Base-by-base conservation (phyloP, 2,797 vertebrate genomes). In the Botia kubotai region DNA sequence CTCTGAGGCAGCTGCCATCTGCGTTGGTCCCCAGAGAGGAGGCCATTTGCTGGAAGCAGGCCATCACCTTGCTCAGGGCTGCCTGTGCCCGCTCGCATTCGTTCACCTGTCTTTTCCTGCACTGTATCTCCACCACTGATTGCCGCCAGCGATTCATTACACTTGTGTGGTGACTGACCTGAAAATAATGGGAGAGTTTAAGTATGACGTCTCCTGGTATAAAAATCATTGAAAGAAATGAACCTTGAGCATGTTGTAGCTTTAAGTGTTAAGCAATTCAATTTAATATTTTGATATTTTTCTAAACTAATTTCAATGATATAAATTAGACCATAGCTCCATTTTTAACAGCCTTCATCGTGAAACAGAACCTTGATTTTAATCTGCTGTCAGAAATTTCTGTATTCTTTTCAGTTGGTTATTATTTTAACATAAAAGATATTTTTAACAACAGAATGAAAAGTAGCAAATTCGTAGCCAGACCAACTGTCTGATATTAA, bases 21-120 rank as follows among this genome's bases (percentile, higher is more conserved):
- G 89, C 90, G 0, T 90, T 91, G 80, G 91, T 91, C 53, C 94
- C 92, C 0, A 95, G 79, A 0, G 91, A 93, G 0, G 87, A 77
- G 0, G 82, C 92, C 87, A 93, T 89, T 89, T 92, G 94, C 87
- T 87, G 91, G 83, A 90, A 94, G 86, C 91, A 95, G 71, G 93
- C 94, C 11, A 92, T 95, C 85, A 94, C 92, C 39, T 90, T 91
- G 57, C 89, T 87, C 12, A 95, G 89, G 1, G 93, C 90, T 8
- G 87, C 88, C 80, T 93, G 93, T 33, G 90, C 93, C 0, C 88
- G 91, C 86, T 93, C 91, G 67, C 94, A 94, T 76, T 95, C 93
- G 0, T 68, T 63, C 81, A 90, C 91, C 71, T 91, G 90, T 3
- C 87, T 85, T 10, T 88, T 87, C 46, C 91, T 84, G 0, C 75